Base-by-base conservation (phyloP, 2,888 invertebrate species). In the Trachelus tabidus region DNA sequence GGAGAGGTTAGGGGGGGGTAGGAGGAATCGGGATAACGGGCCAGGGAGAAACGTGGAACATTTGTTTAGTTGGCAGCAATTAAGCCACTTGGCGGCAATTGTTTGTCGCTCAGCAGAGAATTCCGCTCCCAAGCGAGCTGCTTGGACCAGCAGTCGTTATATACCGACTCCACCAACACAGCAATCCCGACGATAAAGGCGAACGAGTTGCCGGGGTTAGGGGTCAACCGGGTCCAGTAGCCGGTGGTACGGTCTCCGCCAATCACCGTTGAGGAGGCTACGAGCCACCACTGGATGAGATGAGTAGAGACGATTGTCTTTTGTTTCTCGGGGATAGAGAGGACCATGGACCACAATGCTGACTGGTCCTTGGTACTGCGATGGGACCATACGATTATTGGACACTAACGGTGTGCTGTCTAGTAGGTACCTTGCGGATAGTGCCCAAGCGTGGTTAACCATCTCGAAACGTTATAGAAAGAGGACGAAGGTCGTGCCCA, bases 41-140 rank as follows among this genome's bases (percentile, higher is more conserved):
- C 73, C 68, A 69, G 83, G 79, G 82, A 85, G 87, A 83, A 85
- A 85, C 85, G 86, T 86, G 86, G 87, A 87, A 88, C 90, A 88
- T 91, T 91, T 91, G 91, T 91, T 91, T 91, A 91, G 91, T 91
- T 91, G 90, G 90, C 89, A 88, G 90, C 90, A 91, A 91, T 91
- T 91, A 91, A 91, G 91, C 91, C 91, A 91, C 91, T 91, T 91
- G 91, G 89, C 90, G 89, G 90, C 91, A 91, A 91, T 91, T 91
- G 91, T 91, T 91, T 91, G 91, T 91, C 91, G 91, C 91, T 91
- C 90, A 88, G 90, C 90, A 90, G 85, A 91, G 90, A 91, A 91
- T 91, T 91, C 90, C 90, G 89, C 90, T 89, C 90, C 90, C 89
- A 89, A 56, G 86, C 87, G 88, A 56, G 77, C 31, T 35, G 69